Conservation (phyloP, 2,888 invertebrate genomes). For the Magallana nippona region DNA sequence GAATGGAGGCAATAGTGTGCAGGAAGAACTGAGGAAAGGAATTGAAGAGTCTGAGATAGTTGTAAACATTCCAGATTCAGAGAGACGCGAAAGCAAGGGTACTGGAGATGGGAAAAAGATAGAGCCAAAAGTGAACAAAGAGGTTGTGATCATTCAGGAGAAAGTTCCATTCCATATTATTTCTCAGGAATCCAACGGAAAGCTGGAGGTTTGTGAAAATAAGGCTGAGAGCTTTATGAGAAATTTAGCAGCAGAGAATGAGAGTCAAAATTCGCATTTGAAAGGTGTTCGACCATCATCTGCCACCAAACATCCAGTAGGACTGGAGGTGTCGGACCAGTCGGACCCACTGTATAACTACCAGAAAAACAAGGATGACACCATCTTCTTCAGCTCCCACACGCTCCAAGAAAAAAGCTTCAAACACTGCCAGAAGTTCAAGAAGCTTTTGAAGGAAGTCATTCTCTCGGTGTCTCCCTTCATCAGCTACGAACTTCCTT, state of each 20-base stretch:
- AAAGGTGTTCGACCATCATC: neutral
- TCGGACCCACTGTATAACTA: constrained; percentile 87
- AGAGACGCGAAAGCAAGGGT: constrained; percentile 23
- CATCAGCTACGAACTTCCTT: constrained; percentile 91
- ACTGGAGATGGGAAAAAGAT: neutral
- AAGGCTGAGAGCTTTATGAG: neutral
- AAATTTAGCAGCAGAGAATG: neutral
- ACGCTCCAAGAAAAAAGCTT: constrained; percentile 64
- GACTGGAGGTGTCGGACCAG: constrained; percentile 65
- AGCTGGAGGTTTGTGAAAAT: neutral
- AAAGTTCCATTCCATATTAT: neutral
- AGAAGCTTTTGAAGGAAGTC: constrained; percentile 87
- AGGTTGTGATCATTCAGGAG: constrained; percentile 19
- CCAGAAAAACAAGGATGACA: constrained; percentile 81
- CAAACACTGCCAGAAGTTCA: constrained; percentile 82
- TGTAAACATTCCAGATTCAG: constrained; percentile 20
- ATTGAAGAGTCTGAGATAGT: neutral
- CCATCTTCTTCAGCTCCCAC: constrained; percentile 71
- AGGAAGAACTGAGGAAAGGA: neutral
- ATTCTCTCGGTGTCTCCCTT: constrained; percentile 92
- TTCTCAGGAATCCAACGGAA: neutral
- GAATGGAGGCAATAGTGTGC: neutral
- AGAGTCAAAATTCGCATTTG: neutral
- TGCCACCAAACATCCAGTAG: neutral
- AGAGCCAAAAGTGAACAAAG: neutral